Evolutionary conservation across 2,797 vertebrate species (phyloP).

Genomic region (Poecilia wingei): DNA sequence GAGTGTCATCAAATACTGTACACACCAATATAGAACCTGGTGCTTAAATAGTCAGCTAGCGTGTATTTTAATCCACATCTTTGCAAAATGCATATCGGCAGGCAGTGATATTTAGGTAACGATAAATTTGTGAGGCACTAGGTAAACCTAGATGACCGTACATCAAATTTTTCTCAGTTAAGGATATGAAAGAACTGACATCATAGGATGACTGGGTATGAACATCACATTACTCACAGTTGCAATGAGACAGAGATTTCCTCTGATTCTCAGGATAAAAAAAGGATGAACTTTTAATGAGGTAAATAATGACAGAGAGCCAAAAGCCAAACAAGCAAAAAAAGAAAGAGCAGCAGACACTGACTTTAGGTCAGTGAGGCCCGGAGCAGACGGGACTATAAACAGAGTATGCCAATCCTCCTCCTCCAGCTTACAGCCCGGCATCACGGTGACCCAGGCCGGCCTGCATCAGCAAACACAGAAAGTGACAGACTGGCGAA

Average conservation of each 20-base stretch:
- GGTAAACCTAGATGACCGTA: neutral
- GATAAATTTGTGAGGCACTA: neutral
- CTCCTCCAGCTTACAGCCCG: constrained; percentile 69
- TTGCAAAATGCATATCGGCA: neutral
- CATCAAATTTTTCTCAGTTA: neutral
- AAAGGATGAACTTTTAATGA: constrained; percentile 29
- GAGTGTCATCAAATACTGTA: neutral
- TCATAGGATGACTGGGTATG: neutral
- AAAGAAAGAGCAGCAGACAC: constrained; percentile 39
- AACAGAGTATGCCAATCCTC: constrained; percentile 73
- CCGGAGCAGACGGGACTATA: constrained; percentile 66
- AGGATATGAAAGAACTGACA: neutral
- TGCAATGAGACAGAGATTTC: constrained; percentile 14
- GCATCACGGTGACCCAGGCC: constrained; percentile 60
- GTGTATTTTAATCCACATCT: neutral
- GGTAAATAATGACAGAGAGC: constrained; percentile 44
- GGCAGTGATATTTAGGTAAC: neutral
- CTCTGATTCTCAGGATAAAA: neutral
- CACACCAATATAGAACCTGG: neutral
- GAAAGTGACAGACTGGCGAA: constrained; percentile 25
- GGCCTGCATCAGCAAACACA: constrained; percentile 42
- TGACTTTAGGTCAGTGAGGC: constrained; percentile 66
- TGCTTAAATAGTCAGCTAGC: neutral
- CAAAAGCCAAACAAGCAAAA: constrained; percentile 35
- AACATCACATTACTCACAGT: neutral